Base-by-base conservation (phyloP, 2,797 vertebrate genomes). In the Xyrichtys novacula region DNA sequence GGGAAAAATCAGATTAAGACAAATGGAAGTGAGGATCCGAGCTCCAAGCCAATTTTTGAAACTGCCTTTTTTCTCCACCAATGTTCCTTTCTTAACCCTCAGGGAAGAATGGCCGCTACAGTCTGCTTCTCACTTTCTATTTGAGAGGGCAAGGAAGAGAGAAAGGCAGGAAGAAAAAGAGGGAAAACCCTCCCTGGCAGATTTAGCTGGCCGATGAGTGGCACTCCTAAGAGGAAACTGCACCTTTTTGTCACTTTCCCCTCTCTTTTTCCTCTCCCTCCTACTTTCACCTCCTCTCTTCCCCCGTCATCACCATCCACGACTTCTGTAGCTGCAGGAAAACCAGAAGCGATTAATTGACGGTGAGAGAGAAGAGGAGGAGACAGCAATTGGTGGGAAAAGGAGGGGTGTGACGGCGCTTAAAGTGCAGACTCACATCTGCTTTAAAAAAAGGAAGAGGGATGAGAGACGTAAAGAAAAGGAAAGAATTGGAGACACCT, bases 401-500 rank as follows among this genome's bases (percentile, higher is more conserved):
- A 65, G 28, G n/a, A 40, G 63, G 55, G 54, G 60, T 71, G 60
- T 23, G 26, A 61, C 14, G 19, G 47, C 4, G 50, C 53, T 48
- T 55, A 71, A 38, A 76, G 75, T 63, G 22, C 10, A 6, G 61
- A 69, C 39, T 71, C 52, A 47, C 71, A 77, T 83, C 67, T 81
- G 65, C 39, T 64, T 62, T 61, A 52, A 40, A 55, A 52, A 56
- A 58, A 60, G 50, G 3, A 2, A 5, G 26, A 23, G 50, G 65
- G 65, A 44, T 32, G 76, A 67, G 79, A 79, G 66, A 83, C 34
- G 56, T 76, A 76, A 77, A 69, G 81, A 75, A 83, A 84, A 76
- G 59, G 47, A 65, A 80, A 80, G 83, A 84, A 74, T 54, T 80
- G 78, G 74, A 80, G 80, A 90, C 90, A 93, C 91, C 89, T 92